Evolutionary conservation across 35 echinoderm and acorn worm species (phyloP).

Genomic region (Patiria miniata): DNA sequence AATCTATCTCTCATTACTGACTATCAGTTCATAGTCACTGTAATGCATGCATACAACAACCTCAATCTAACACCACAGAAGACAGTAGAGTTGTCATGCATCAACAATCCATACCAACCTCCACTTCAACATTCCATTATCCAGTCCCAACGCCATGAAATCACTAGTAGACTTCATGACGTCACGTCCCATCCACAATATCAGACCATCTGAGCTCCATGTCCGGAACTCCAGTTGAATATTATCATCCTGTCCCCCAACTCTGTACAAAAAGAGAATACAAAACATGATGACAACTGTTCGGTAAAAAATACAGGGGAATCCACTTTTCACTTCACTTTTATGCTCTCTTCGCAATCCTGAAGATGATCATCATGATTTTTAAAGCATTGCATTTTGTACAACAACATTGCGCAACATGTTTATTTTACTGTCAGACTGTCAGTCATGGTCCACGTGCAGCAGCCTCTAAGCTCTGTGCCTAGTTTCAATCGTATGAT

Average conservation of each 20-base stretch:
- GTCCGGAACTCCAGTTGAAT: constrained; percentile 66
- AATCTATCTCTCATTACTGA: neutral
- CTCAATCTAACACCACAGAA: neutral
- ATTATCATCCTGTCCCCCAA: constrained; percentile 60
- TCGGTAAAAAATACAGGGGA: neutral
- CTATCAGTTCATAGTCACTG: neutral
- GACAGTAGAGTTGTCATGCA: neutral
- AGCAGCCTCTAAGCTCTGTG: too few species aligned
- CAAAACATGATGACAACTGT: neutral
- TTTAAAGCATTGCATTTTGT: too few species aligned
- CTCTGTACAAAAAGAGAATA: constrained; percentile 57
- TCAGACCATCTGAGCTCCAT: constrained; percentile 64
- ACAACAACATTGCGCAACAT: too few species aligned
- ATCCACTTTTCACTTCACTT: neutral
- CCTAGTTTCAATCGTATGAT: too few species aligned
- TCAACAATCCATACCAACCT: constrained; percentile 67
- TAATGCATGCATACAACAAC: neutral
- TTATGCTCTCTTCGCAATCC: neutral
- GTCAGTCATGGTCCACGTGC: too few species aligned
- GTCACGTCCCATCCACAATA: constrained; percentile 79
- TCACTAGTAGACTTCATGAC: constrained; percentile 70
- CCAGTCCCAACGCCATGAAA: constrained; percentile 77
- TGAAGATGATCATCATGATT: neutral
- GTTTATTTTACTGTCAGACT: too few species aligned
- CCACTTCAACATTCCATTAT: constrained; percentile 77